Percentiles rank a stretch among this genome's conserved stretches.
These are phyloP conservation scores for Eristalis pertinax DNA, from an alignment of 2,888 invertebrate genomes.

Conservation along the genomic window DNA sequence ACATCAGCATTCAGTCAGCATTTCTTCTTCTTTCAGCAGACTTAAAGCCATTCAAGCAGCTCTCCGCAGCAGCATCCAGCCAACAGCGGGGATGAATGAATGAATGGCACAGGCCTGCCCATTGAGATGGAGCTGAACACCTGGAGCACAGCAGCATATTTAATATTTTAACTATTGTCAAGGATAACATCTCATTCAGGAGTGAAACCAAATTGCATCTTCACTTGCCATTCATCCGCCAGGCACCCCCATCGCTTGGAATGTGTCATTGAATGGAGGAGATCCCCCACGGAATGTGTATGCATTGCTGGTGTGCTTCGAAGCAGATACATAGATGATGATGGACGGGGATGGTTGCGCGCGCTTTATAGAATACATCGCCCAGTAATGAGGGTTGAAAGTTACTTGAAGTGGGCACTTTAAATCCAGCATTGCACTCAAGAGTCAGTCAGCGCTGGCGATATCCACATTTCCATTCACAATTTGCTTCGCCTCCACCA, in stretches of 20 bases:
- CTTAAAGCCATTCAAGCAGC: neutral
- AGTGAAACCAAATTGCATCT: constrained; percentile 67
- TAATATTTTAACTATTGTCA: constrained; percentile 60
- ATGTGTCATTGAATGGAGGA: constrained; percentile 44
- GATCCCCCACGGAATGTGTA: constrained; percentile 9
- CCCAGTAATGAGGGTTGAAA: constrained; percentile 71
- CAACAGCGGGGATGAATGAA: neutral
- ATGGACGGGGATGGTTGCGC: neutral
- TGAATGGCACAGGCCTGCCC: constrained; percentile 25
- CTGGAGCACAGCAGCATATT: constrained; percentile 55
- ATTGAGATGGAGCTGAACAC: constrained; percentile 25
- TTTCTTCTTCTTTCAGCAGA: constrained; percentile 1
- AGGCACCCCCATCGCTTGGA: neutral
- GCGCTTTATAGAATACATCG: constrained; percentile 59
- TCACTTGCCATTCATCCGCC: constrained; percentile 51
- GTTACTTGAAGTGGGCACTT: constrained; percentile 71
- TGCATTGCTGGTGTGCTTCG: neutral
- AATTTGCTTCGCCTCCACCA: constrained; percentile 11
- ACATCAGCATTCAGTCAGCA: constrained; percentile 29
- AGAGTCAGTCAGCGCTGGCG: constrained; percentile 29
- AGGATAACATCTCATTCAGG: constrained; percentile 59
- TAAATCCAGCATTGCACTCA: constrained; percentile 66
- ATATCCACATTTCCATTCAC: constrained; percentile 44
- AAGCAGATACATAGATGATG: constrained; percentile 14
- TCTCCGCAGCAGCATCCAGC: neutral